Conservation (phyloP, 2,797 vertebrate genomes). For the Eulemur coronatus region DNA sequence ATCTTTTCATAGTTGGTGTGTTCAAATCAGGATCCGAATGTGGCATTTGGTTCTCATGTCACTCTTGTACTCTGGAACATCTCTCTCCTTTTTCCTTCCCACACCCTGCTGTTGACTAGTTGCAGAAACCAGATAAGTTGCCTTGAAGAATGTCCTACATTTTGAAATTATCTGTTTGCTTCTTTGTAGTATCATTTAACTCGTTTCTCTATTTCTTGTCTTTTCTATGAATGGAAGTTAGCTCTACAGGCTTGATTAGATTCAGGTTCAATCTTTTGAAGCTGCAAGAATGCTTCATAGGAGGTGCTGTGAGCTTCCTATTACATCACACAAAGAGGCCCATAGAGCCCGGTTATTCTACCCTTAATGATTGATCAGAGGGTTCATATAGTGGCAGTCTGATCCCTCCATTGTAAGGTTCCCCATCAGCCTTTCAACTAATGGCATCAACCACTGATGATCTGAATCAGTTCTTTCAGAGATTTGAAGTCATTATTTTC, state of each 20-base stretch:
- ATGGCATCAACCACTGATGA: not conserved
- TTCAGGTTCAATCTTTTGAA: not conserved
- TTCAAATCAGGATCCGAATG: not conserved
- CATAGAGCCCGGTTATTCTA: not conserved
- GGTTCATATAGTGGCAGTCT: not conserved
- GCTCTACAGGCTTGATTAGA: not conserved
- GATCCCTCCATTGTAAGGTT: not conserved
- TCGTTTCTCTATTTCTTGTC: not conserved
- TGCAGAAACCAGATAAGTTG: not conserved
- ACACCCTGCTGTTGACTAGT: not conserved
- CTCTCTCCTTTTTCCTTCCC: not conserved
- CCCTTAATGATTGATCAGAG: not conserved
- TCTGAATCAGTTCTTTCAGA: not conserved
- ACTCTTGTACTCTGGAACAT: not conserved
- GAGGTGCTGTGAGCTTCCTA: not conserved
- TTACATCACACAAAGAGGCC: not conserved
- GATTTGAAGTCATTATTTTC: conserved; percentile 29
- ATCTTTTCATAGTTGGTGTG: not conserved
- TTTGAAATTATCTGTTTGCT: conserved; percentile 36
- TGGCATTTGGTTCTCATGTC: not conserved
- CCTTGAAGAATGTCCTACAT: not conserved
- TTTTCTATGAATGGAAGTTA: not conserved
- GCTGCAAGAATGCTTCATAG: not conserved
- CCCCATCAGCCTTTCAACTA: not conserved
- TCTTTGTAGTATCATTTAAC: conserved; percentile 2